Evolutionary conservation across 2,888 invertebrate species (phyloP).

Genomic region (Nemapogon koenigi): DNA sequence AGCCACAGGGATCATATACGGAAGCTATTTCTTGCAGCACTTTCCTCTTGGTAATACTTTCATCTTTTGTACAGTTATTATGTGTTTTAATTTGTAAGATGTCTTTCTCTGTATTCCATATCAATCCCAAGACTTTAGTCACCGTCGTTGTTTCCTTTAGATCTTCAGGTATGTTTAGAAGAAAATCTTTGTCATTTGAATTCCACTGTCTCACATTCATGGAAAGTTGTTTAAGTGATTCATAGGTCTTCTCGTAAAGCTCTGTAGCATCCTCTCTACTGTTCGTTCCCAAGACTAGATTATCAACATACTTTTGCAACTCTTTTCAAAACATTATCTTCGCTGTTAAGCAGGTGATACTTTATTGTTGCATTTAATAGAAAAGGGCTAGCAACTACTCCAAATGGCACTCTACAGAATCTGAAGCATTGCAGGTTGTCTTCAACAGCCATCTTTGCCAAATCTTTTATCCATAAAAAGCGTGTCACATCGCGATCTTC

Average conservation of each 20-base stretch:
- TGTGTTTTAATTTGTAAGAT: conserved; percentile 10
- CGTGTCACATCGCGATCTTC: conserved; percentile 18
- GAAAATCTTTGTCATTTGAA: conserved; percentile 12
- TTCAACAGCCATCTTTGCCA: neutral
- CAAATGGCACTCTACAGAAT: conserved; percentile 17
- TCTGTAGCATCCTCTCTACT: neutral
- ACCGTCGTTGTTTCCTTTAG: conserved; percentile 1
- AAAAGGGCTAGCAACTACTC: conserved; percentile 17
- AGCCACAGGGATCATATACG: conserved; percentile 7
- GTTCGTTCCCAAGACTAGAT: neutral
- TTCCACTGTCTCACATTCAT: conserved; percentile 11
- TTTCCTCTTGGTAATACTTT: conserved; percentile 7
- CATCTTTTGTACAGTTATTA: neutral
- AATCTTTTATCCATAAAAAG: conserved; percentile 18
- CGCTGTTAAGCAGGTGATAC: conserved; percentile 11
- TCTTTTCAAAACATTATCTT: neutral
- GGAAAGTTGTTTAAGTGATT: conserved; percentile 1
- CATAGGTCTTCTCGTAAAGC: neutral
- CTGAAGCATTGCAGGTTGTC: conserved; percentile 11
- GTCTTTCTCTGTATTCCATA: conserved; percentile 10
- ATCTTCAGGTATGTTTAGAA: conserved; percentile 8
- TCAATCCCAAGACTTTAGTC: conserved; percentile 12
- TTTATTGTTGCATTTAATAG: conserved; percentile 15
- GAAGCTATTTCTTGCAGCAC: conserved; percentile 4
- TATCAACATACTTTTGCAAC: conserved; percentile 13